Base-by-base conservation (phyloP, 2,113 vertebrate species). In the Festucalex cinctus region DNA sequence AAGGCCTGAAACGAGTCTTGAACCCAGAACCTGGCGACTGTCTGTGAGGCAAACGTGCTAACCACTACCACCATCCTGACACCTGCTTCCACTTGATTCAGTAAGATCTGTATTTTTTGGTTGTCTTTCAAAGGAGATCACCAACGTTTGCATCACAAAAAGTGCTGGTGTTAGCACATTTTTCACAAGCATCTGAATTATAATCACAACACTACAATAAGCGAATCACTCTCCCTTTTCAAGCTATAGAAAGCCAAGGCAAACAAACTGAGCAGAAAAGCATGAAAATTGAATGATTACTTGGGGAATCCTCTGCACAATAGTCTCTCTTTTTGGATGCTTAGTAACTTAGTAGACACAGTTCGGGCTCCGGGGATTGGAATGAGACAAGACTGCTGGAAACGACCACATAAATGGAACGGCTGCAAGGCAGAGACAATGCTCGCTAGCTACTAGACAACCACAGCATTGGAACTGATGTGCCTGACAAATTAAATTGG, bases 211-310 rank as follows among this genome's bases (percentile, higher is more conserved):
- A 60, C 9, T 13, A 51, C 3, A 77, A 78, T 80, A 88, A 85
- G 88, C 84, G 78, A 89, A 91, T 88, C 41, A 64, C 41, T 39
- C 16, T 46, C 41, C 36, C 65, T 70, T 70, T 80, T 74, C 62
- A 65, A 77, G 22, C 83, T 59, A 68, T 19, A 46, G 48, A 79
- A 71, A 69, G 78, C 79, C 78, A 81, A 79, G 75, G 77, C 70
- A 85, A 73, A 74, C 61, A 84, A 83, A 75, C 73, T 63, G 72
- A 75, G 71, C 58, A 20, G 71, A 82, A 60, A 80, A 65, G 77
- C 83, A 83, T 83, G 80, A 87, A 88, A 91, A 91, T 53, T 83
- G 37, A 80, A 89, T 84, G 72, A 88, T 88, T 88, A 87, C 76
- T 82, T 66, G 54, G 66, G 68, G 82, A 84, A 75, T 84, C 66